phyloP scores from a whole-genome alignment of 2,113 vertebrate species.

The Coryphaenoides rupestris region DNA sequence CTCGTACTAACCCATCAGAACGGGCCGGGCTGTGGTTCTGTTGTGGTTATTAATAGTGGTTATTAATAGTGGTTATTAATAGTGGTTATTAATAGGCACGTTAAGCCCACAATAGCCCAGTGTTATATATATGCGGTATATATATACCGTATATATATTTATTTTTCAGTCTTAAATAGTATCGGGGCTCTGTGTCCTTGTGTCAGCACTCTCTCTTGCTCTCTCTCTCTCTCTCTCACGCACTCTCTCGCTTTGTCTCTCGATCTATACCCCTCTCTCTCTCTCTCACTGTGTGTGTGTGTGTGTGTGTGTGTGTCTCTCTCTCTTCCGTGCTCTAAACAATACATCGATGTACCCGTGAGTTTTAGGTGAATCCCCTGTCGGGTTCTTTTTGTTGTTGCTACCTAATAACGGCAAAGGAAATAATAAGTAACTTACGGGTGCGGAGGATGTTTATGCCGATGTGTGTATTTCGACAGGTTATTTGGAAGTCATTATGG shows the following conservation, averaged over 20 bases:
- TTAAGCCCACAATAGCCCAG: slow-evolving; percentile 41
- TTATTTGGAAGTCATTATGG: slow-evolving; percentile 47
- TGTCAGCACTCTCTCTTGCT: slow-evolving; percentile 12
- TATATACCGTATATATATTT: no score
- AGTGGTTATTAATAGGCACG: slow-evolving; percentile 69
- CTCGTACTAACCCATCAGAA: slow-evolving; percentile 38
- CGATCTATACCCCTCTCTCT: slow-evolving; percentile 21
- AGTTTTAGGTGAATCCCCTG: slow-evolving; percentile 58
- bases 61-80: no score
- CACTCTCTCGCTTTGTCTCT: slow-evolving; percentile 23
- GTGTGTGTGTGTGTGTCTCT: slow-evolving; percentile 22
- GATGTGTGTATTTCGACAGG: slow-evolving; percentile 36
- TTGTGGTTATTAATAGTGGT: no score
- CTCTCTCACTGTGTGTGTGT: slow-evolving; percentile 22
- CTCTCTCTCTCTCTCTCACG: background rate
- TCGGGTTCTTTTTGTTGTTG: slow-evolving; percentile 15
- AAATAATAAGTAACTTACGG: slow-evolving; percentile 64
- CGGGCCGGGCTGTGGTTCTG: slow-evolving; percentile 53
- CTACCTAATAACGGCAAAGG: slow-evolving; percentile 56
- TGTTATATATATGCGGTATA: slow-evolving; percentile 27
- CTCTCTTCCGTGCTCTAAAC: slow-evolving; percentile 39
- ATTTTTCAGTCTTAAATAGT: slow-evolving; percentile 11
- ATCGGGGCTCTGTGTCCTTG: slow-evolving; percentile 16
- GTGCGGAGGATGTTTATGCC: slow-evolving; percentile 69
- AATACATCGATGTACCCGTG: slow-evolving; percentile 49